Conservation (phyloP, 2,797 vertebrate species). For the Chaenodraco wilsoni region DNA sequence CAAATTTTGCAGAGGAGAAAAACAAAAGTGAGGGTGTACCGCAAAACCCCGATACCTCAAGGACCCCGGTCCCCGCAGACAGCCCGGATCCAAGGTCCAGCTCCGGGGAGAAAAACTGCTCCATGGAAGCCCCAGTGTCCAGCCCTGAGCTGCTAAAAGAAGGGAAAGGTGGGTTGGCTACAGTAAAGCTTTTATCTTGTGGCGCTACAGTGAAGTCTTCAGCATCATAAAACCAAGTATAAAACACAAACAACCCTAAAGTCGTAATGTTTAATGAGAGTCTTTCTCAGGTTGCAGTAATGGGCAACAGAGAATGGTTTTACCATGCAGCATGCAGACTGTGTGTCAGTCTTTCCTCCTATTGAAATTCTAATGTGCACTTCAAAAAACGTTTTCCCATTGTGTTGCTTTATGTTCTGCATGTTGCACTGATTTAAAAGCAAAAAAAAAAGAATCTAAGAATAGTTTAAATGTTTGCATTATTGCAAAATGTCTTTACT, state of each 20-base stretch:
- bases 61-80: slow-evolving; percentile 87
- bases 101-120: slow-evolving; percentile 89
- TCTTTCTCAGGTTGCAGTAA: slow-evolving; percentile 86
- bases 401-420: not conserved
- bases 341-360: slow-evolving; percentile 12
- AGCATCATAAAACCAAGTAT: slow-evolving; percentile 91
- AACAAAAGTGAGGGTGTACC: slow-evolving; percentile 89
- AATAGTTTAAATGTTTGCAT: not conserved
- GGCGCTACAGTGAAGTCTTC: slow-evolving; percentile 85
- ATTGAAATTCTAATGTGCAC: slow-evolving; percentile 22
- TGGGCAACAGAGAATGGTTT: slow-evolving; percentile 75
- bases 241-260: slow-evolving; percentile 93
- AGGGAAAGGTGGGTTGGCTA: slow-evolving; percentile 94
- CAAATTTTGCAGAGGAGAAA: slow-evolving; percentile 87
- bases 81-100: slow-evolving; percentile 90
- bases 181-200: slow-evolving; percentile 87
- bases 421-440: not conserved
- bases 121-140: slow-evolving; percentile 90
- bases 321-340: slow-evolving; percentile 63
- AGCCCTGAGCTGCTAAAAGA: slow-evolving; percentile 95
- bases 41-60: slow-evolving; percentile 85
- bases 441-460: not conserved
- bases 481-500: not conserved
- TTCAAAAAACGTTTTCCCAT: not conserved
- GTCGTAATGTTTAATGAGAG: slow-evolving; percentile 93